Evolutionary conservation across 1,140 invertebrate species (phyloP), one percentile per base, ranked within the genome.

Genomic region (Venturia canescens): DNA sequence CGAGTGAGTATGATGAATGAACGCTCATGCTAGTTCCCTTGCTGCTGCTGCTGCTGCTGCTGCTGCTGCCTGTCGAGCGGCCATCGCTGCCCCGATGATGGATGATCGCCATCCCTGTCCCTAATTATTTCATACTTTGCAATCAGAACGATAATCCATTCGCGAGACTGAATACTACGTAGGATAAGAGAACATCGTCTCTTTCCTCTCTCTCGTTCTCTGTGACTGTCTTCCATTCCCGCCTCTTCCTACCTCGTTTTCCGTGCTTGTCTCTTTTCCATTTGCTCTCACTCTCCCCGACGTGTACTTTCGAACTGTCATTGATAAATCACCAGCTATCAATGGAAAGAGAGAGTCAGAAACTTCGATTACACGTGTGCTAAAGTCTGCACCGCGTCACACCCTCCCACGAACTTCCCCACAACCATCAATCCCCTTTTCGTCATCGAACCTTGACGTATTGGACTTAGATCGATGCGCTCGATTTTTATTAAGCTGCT

Each of bases 71-170:
- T 90, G 90, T 90, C 90, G 91, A 90, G 88, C 90, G 89, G 90
- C 89, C 90, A 92, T 92, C 90, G 90, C 88, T 89, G 80, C 82
- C 82, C 80, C 86, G 85, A 91, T 92, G 91, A 92, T 91, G 86
- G 89, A 91, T 91, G 90, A 87, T 87, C 87, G 87, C 85, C 79
- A 78, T 87, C 82, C 84, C 86, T 88, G 85, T 86, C 90, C 90
- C 90, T 92, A 92, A 92, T 92, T 92, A 92, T 92, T 92, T 92
- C 91, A 92, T 92, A 92, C 91, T 92, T 92, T 91, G 90, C 91
- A 90, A 92, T 92, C 91, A 89, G 90, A 89, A 89, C 88, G 91
- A 91, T 91, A 91, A 91, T 92, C 91, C 90, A 91, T 91, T 87
- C 89, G 86, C 85, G 66, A 29, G 57, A 60, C n/a, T 44, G 67